Evolutionary conservation across 30 jellyfish, hydroid and myxozoan genomes (phyloP).

Genomic region (Haliclystus octoradiatus): DNA sequence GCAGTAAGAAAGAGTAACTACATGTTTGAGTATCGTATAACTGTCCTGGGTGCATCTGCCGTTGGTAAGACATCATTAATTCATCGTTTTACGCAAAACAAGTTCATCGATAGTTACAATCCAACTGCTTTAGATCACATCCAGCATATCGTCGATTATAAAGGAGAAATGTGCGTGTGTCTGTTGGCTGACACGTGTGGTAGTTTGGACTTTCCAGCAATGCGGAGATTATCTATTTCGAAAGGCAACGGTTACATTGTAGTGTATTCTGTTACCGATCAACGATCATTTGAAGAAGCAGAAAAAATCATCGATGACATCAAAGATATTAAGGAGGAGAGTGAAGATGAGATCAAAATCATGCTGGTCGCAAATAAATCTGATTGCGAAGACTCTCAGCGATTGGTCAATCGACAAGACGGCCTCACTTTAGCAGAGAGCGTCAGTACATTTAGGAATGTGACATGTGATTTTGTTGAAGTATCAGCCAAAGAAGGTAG

Average conservation of each 20-base stretch:
- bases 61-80: slow-evolving; percentile 80
- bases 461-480: slow-evolving; percentile 68
- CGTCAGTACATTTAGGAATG: slow-evolving; percentile 34
- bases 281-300: slow-evolving; percentile 67
- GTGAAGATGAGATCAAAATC: slow-evolving; percentile 47
- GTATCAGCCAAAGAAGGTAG: slow-evolving; percentile 63
- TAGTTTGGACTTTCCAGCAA: slow-evolving; percentile 90
- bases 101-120: slow-evolving; percentile 34
- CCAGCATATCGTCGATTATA: slow-evolving; percentile 84
- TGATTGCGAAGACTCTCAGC: slow-evolving; percentile 34
- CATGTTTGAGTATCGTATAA: slow-evolving; percentile 83
- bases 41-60: slow-evolving; percentile 74
- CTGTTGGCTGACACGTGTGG: slow-evolving; percentile 90
- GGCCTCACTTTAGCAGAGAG: slow-evolving; percentile 49
- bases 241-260: slow-evolving; percentile 89
- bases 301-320: slow-evolving; percentile 53
- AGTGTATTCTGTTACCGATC: slow-evolving; percentile 69
- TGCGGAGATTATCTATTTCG: slow-evolving; percentile 78
- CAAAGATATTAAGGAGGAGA: slow-evolving; percentile 28
- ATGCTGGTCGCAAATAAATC: slow-evolving; percentile 74
- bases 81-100: slow-evolving; percentile 53
- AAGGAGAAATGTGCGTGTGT: slow-evolving; percentile 82
- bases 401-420: slow-evolving; percentile 45
- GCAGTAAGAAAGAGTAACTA: slow-evolving; percentile 71
- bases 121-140: slow-evolving; percentile 85